Percentiles rank a stretch among this genome's conserved stretches.
phyloP scores from a whole-genome alignment of 1,140 invertebrate species.

The Caenorhabditis briggsae region DNA sequence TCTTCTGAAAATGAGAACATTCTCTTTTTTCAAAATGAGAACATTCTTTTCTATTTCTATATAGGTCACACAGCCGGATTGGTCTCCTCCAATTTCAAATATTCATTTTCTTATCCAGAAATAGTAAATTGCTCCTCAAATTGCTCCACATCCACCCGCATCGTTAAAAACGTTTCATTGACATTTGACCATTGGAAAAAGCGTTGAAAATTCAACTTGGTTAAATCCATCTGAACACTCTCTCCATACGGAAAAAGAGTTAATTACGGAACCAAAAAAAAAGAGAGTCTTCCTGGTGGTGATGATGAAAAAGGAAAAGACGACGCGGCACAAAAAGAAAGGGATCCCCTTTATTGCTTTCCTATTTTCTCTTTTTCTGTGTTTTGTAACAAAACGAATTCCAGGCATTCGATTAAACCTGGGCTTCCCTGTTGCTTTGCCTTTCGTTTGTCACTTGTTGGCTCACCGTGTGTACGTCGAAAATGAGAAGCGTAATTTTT shows the following conservation, averaged over 20 bases:
- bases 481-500: conserved; percentile 9
- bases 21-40: too few species aligned
- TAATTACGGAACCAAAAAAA: conserved; percentile 6
- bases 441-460: conserved; percentile 13
- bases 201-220: neutral
- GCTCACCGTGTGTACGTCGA: neutral
- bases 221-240: conserved; percentile 13
- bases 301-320: too few species aligned
- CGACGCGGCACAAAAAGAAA: neutral
- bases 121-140: neutral
- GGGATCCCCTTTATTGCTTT: conserved; percentile 2
- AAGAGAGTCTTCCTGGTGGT: neutral
- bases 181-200: neutral
- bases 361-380: neutral
- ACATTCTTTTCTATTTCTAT: too few species aligned
- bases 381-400: conserved; percentile 47
- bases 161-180: neutral
- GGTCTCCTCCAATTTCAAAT: too few species aligned
- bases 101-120: neutral
- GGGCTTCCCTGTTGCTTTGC: neutral
- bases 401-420: conserved; percentile 52
- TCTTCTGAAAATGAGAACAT: too few species aligned
- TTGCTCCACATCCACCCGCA: neutral
- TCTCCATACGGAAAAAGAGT: neutral
- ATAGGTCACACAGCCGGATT: too few species aligned